These are phyloP conservation scores for Calonectris borealis DNA, from an alignment of 2,113 vertebrate species.

Conservation along the genomic window DNA sequence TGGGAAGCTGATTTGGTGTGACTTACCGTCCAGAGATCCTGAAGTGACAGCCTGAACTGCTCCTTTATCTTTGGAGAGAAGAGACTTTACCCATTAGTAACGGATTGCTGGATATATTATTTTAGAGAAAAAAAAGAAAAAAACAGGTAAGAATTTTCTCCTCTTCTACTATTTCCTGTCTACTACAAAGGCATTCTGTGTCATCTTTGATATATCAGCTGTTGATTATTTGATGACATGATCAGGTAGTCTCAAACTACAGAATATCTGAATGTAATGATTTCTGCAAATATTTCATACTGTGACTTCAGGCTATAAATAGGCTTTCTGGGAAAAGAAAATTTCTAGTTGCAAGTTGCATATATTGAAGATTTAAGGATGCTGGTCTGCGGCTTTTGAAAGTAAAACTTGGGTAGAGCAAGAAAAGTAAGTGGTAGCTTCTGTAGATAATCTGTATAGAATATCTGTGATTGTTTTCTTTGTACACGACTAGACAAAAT, in stretches of 20 bases:
- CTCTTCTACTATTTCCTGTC: slow-evolving; percentile 39
- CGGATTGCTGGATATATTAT: slow-evolving; percentile 74
- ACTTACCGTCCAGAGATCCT: slow-evolving; percentile 71
- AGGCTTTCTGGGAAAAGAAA: not conserved
- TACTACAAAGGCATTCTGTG: slow-evolving; percentile 1
- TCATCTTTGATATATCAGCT: not conserved
- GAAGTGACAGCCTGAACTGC: slow-evolving; percentile 73
- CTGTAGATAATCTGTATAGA: not conserved
- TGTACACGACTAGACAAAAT: not conserved
- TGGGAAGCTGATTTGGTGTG: slow-evolving; percentile 67
- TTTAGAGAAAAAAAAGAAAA: slow-evolving; percentile 62
- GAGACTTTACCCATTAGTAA: slow-evolving; percentile 67
- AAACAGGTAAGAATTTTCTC: slow-evolving; percentile 64
- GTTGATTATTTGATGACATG: not conserved
- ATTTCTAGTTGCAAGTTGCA: not conserved
- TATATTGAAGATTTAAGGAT: not conserved
- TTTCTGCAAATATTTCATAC: not conserved
- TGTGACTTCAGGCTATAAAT: not conserved
- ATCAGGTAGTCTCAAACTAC: not conserved
- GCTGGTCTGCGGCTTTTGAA: not conserved
- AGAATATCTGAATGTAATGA: not conserved
- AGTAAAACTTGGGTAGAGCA: not conserved
- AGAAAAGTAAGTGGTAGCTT: not conserved
- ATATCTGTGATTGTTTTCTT: not conserved
- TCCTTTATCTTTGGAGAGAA: slow-evolving; percentile 70